These are phyloP conservation scores for Lycodopsis pacificus DNA, from an alignment of 2,797 vertebrate species.

Conservation along the genomic window DNA sequence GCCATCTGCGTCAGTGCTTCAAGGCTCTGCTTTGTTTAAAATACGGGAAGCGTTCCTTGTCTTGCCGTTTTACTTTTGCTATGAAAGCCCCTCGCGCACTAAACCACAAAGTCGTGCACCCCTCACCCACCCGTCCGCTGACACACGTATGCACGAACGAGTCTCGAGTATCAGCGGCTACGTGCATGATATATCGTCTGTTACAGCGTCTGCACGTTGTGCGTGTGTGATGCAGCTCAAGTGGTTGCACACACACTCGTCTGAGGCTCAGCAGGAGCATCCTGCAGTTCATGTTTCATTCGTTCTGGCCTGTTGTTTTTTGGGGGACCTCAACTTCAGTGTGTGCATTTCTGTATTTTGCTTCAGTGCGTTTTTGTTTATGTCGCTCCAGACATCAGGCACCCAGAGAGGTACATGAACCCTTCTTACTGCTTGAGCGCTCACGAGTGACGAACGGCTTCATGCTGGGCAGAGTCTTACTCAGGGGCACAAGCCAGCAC, in stretches of 20 bases:
- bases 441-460: conserved; percentile 70
- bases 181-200: conserved; percentile 1
- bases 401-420: conserved; percentile 48
- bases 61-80: conserved; percentile 38
- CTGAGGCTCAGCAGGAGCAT: conserved; percentile 34
- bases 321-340: not conserved
- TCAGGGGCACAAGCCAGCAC: conserved; percentile 49
- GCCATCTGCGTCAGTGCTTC: conserved; percentile 56
- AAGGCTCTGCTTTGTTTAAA: conserved; percentile 64
- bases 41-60: conserved; percentile 52
- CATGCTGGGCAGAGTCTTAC: conserved; percentile 53
- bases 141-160: conserved; percentile 9
- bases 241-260: conserved; percentile 35
- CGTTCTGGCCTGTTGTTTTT: conserved; percentile 17
- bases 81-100: conserved; percentile 52
- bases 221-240: not conserved
- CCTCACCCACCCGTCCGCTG: conserved; percentile 8
- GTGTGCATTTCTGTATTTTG: not conserved
- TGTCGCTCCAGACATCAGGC: not conserved
- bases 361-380: not conserved
- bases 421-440: conserved; percentile 56
- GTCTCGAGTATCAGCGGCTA: conserved; percentile 5
- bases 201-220: not conserved
- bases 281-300: conserved; percentile 32
- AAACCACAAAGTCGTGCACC: conserved; percentile 31